Conservation (phyloP, 2,888 invertebrate species). For the Microdon myrmicae region DNA sequence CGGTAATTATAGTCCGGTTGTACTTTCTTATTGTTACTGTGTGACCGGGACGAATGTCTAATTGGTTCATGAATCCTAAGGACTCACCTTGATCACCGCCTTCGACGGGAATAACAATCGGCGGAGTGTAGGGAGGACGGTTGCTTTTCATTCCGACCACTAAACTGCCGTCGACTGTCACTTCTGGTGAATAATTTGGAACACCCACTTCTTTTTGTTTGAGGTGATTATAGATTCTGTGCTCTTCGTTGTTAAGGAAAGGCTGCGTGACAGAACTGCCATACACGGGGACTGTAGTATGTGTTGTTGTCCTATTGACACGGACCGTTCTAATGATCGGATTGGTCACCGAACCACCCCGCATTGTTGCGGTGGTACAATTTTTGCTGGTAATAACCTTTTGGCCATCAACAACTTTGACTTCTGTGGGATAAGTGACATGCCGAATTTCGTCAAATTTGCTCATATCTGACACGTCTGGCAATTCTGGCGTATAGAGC, state of each 20-base stretch:
- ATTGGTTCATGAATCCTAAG: conserved; percentile 37
- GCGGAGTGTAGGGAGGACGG: conserved; percentile 44
- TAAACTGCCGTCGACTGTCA: conserved; percentile 55
- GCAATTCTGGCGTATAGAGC: conserved; percentile 51
- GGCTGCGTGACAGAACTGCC: conserved; percentile 26
- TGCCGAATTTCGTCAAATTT: conserved; percentile 62
- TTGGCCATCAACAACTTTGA: conserved; percentile 63
- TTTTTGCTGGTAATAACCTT: conserved; percentile 64
- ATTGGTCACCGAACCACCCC: conserved; percentile 45
- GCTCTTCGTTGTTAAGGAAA: conserved; percentile 33
- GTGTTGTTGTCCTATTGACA: conserved; percentile 55
- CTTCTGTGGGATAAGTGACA: conserved; percentile 61
- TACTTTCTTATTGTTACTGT: conserved; percentile 58
- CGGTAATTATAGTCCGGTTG: conserved; percentile 59
- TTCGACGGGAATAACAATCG: conserved; percentile 54
- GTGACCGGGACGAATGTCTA: conserved; percentile 51
- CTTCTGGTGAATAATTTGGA: conserved; percentile 60
- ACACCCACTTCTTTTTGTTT: conserved; percentile 59
- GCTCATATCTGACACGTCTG: conserved; percentile 57
- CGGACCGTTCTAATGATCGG: conserved; percentile 54
- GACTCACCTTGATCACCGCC: conserved; percentile 37
- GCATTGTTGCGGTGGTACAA: conserved; percentile 59
- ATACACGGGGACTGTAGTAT: conserved; percentile 45
- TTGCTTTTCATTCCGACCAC: conserved; percentile 21
- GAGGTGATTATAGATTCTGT: conserved; percentile 59